Conservation (phyloP, 2,113 vertebrate species). For the Calidris pygmaea region DNA sequence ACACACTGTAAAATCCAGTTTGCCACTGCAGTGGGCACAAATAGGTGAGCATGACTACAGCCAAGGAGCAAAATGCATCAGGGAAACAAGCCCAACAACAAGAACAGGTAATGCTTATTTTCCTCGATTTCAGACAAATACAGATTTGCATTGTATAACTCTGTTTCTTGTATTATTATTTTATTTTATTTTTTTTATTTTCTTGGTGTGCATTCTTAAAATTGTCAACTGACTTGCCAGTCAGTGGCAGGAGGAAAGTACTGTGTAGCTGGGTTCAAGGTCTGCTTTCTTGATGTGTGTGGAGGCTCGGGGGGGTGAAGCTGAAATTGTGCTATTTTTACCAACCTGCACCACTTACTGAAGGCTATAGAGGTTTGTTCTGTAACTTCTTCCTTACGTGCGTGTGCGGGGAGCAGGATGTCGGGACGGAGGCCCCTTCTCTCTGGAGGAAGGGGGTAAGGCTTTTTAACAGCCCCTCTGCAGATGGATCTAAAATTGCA, state of each 20-base stretch:
- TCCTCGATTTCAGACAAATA: slow-evolving; percentile 39
- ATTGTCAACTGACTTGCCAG: slow-evolving; percentile 31
- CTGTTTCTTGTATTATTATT: background rate
- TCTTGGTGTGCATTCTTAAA: background rate
- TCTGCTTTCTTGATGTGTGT: background rate
- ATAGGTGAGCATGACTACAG: slow-evolving; percentile 89
- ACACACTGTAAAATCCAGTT: slow-evolving; percentile 42
- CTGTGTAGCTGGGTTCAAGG: slow-evolving; percentile 17
- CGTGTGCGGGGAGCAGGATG: background rate
- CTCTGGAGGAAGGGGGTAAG: background rate
- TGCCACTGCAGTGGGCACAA: slow-evolving; percentile 63
- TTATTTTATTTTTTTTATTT: background rate
- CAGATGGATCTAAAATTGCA: background rate
- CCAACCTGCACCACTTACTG: slow-evolving; percentile 13
- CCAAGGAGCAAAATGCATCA: slow-evolving; percentile 87
- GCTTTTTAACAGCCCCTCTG: background rate
- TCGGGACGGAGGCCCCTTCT: slow-evolving; percentile 29
- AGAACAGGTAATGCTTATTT: slow-evolving; percentile 87
- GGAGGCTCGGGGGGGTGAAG: background rate
- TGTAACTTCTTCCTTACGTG: background rate
- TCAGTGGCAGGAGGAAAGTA: slow-evolving; percentile 14
- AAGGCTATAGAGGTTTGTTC: background rate
- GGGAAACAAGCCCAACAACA: slow-evolving; percentile 88
- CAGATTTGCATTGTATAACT: background rate
- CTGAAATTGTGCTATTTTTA: slow-evolving; percentile 50